phyloP scores from a whole-genome alignment of 1,140 invertebrate genomes.

The Hirudo medicinalis region DNA sequence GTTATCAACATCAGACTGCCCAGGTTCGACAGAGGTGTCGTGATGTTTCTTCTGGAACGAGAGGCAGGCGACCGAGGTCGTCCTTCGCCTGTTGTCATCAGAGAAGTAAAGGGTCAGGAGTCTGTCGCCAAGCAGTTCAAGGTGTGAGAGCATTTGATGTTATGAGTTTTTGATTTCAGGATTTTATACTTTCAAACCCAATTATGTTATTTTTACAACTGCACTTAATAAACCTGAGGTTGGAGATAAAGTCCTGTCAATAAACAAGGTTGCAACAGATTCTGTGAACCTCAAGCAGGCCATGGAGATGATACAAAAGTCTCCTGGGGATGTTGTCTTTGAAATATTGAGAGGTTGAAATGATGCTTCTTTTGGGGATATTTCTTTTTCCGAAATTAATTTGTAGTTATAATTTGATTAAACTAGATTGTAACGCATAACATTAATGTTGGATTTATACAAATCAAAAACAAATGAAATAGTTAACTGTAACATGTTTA shows the following conservation, averaged over 20 bases:
- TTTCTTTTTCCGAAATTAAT: no score
- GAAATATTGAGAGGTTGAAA: slow-evolving; percentile 15
- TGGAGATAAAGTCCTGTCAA: not conserved
- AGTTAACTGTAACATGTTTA: no score
- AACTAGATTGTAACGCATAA: no score
- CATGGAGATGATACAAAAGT: slow-evolving; percentile 2
- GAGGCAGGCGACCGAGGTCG: not conserved
- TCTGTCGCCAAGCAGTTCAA: not conserved
- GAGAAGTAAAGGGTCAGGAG: not conserved
- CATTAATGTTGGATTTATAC: no score
- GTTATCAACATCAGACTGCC: not conserved
- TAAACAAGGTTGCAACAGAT: slow-evolving; percentile 6
- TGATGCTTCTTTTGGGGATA: no score
- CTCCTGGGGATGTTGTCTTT: not conserved
- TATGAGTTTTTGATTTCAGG: not conserved
- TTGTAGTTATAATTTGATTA: no score
- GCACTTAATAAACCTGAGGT: not conserved
- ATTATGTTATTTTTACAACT: not conserved
- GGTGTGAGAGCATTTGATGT: not conserved
- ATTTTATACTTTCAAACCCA: not conserved
- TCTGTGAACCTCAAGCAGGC: not conserved
- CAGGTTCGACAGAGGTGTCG: not conserved
- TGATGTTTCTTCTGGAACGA: slow-evolving; percentile 3
- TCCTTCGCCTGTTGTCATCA: not conserved
- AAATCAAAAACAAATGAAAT: no score